Evolutionary conservation across 2,797 vertebrate genomes (phyloP).

Genomic region (Gymnopithys bicolor): DNA sequence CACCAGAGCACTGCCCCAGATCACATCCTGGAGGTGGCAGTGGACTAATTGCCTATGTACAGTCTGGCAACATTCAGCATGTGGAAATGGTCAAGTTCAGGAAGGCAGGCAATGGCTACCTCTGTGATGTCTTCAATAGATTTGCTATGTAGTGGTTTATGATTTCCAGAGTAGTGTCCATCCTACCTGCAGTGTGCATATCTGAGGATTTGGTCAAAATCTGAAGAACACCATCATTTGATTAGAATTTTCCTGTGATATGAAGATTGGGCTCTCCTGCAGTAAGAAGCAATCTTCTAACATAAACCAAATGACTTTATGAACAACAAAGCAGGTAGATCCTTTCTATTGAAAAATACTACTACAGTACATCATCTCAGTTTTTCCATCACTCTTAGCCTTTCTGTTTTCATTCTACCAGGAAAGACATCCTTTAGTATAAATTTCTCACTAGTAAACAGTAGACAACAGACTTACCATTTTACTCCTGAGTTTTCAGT

Average conservation of each 20-base stretch:
- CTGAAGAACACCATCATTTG: not conserved
- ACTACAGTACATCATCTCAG: not conserved
- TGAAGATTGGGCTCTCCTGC: not conserved
- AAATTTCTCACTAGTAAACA: not conserved
- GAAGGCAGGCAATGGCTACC: not conserved
- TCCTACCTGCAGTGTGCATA: fast-evolving
- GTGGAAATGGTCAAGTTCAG: not conserved
- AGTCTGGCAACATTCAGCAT: not conserved
- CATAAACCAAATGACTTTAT: not conserved
- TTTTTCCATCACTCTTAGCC: not conserved
- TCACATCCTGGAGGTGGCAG: not conserved
- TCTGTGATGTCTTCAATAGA: not conserved
- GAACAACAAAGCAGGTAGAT: not conserved
- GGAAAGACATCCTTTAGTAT: not conserved
- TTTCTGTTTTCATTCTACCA: not conserved
- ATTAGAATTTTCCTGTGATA: not conserved
- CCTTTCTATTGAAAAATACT: not conserved
- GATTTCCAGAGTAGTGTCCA: not conserved
- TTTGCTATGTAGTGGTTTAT: not conserved
- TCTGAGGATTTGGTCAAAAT: not conserved
- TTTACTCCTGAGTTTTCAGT: not conserved
- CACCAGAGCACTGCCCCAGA: no score
- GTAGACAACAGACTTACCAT: not conserved
- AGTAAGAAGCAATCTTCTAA: not conserved
- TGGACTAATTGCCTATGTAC: not conserved